Conservation (phyloP, 2,113 vertebrate genomes). For the Aptenodytes patagonicus region DNA sequence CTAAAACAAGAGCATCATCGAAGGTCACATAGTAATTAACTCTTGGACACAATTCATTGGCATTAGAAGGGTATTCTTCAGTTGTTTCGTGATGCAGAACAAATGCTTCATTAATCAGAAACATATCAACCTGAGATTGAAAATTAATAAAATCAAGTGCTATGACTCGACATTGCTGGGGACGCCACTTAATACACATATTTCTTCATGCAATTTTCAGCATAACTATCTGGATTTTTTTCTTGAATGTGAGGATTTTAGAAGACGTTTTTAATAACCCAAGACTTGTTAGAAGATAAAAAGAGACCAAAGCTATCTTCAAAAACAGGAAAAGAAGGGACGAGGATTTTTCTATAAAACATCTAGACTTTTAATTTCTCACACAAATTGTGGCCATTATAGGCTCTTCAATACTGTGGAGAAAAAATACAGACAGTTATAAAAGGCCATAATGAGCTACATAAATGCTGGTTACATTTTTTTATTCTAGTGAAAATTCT, state of each 20-base stretch:
- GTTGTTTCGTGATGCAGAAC: conserved; percentile 67
- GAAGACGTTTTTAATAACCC: not conserved
- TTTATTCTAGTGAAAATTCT: not conserved
- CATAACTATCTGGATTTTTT: not conserved
- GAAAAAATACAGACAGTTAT: not conserved
- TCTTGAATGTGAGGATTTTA: not conserved
- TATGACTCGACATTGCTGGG: conserved; percentile 13
- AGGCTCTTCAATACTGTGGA: not conserved
- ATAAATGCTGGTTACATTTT: not conserved
- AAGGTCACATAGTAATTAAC: conserved; percentile 65
- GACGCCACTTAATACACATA: not conserved
- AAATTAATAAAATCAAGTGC: conserved; percentile 48
- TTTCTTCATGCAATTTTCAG: not conserved
- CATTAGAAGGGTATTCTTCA: conserved; percentile 58
- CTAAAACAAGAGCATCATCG: not conserved
- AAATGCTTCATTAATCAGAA: conserved; percentile 71
- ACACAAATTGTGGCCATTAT: not conserved
- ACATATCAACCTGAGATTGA: conserved; percentile 21
- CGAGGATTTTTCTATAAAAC: not conserved
- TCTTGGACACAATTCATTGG: conserved; percentile 58
- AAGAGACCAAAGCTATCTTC: not conserved
- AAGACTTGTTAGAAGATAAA: not conserved
- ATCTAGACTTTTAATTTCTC: not conserved
- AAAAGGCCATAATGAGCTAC: not conserved
- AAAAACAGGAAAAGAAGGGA: not conserved